phyloP scores from a whole-genome alignment of 2,888 invertebrate species.

The Caradrina clavipalpis region DNA sequence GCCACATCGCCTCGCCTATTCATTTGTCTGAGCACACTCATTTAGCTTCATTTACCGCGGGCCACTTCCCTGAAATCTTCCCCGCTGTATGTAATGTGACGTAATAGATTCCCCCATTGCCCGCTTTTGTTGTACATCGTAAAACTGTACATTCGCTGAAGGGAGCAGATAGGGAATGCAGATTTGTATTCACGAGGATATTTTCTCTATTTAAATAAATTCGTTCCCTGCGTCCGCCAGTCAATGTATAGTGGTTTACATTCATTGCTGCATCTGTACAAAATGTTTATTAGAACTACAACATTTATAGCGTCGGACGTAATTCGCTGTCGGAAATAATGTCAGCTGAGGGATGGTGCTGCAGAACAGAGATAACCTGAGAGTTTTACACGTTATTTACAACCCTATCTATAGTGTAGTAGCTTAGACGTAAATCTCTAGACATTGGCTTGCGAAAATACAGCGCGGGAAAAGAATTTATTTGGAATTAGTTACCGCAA shows the following conservation, averaged over 20 bases:
- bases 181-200: constrained; percentile 24
- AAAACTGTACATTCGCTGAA: constrained; percentile 27
- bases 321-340: constrained; percentile 31
- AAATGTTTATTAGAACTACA: constrained; percentile 3
- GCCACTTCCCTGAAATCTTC: constrained; percentile 58
- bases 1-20: constrained; percentile 54
- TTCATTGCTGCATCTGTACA: constrained; percentile 4
- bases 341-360: constrained; percentile 2
- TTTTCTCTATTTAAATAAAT: constrained; percentile 41
- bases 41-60: constrained; percentile 66
- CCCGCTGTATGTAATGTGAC: constrained; percentile 37
- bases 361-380: constrained; percentile 35
- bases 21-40: constrained; percentile 65
- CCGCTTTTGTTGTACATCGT: constrained; percentile 26
- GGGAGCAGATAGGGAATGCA: constrained; percentile 23
- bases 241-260: constrained; percentile 9
- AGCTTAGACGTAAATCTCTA: constrained; percentile 18
- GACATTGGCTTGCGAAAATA: constrained; percentile 23
- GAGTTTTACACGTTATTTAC: constrained; percentile 44
- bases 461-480: constrained; percentile 12
- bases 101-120: constrained; percentile 39
- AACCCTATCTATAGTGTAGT: constrained; percentile 36
- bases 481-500: constrained; percentile 15
- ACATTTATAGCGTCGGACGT: constrained; percentile 1
- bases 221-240: not conserved